Conservation (phyloP, 1,140 invertebrate species). For the Drosophila fuyamai region DNA sequence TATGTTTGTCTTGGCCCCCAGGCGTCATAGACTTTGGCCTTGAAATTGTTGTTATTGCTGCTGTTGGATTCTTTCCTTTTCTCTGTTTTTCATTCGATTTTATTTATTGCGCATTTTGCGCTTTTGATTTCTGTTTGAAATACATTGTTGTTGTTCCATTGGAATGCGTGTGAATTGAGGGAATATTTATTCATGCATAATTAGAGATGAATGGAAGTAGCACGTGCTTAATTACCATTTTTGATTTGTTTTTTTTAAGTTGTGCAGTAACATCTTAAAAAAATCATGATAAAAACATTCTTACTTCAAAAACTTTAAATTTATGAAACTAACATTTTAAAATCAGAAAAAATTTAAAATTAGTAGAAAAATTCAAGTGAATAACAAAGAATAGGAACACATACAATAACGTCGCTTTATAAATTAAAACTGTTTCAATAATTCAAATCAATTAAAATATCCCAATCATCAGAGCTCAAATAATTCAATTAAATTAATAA, state of each 20-base stretch:
- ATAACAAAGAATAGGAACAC: no score
- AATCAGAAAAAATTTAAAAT: no score
- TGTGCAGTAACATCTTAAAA: neutral
- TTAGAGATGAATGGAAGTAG: slow-evolving; percentile 40
- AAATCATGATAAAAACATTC: neutral
- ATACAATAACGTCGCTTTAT: no score
- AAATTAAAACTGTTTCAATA: no score
- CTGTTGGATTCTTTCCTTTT: slow-evolving; percentile 22
- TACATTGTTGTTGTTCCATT: slow-evolving; percentile 18
- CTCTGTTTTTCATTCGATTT: slow-evolving; percentile 32
- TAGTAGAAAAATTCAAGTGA: no score
- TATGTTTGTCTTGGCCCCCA: slow-evolving; percentile 3
- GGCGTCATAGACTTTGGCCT: slow-evolving; percentile 48
- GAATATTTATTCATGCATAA: slow-evolving; percentile 51
- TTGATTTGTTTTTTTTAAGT: neutral
- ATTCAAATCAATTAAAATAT: no score
- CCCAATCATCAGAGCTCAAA: no score
- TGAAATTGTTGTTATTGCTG: slow-evolving; percentile 37
- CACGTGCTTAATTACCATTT: slow-evolving; percentile 48
- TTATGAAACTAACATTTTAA: neutral
- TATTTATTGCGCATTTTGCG: slow-evolving; percentile 63
- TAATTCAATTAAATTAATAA: no score
- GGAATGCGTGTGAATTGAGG: slow-evolving; percentile 25
- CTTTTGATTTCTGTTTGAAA: slow-evolving; percentile 38
- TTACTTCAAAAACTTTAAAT: no score